These are phyloP conservation scores for Psammodynastes pulverulentus DNA, from an alignment of 2,113 vertebrate genomes.

Conservation along the genomic window DNA sequence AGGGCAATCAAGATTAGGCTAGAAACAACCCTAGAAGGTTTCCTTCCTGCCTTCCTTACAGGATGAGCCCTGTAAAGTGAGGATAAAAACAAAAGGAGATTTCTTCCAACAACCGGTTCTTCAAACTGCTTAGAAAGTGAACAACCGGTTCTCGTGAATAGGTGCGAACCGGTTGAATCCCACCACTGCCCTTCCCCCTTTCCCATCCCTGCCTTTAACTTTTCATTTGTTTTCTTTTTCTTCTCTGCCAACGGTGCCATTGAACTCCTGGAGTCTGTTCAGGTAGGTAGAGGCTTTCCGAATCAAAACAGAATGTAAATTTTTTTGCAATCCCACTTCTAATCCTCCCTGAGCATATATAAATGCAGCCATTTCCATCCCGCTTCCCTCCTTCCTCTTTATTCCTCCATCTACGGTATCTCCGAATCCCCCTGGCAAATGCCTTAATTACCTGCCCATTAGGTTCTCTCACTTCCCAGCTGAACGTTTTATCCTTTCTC, in stretches of 20 bases:
- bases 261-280: constrained; percentile 8
- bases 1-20: too few species aligned
- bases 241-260: background rate
- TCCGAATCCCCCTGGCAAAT: constrained; percentile 13
- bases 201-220: background rate
- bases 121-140: too few species aligned
- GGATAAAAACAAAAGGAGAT: too few species aligned
- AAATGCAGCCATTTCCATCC: constrained; percentile 41
- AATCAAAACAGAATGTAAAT: constrained; percentile 12
- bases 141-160: too few species aligned
- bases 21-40: too few species aligned
- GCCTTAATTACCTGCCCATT: constrained; percentile 60
- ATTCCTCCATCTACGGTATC: constrained; percentile 33
- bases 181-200: too few species aligned
- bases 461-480: constrained; percentile 39
- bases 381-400: constrained; percentile 8
- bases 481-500: constrained; percentile 33
- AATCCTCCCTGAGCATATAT: constrained; percentile 31
- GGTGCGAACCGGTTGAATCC: too few species aligned
- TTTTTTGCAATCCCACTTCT: background rate
- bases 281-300: constrained; percentile 6
- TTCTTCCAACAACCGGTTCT: too few species aligned
- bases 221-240: background rate
- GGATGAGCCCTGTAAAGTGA: too few species aligned
- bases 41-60: too few species aligned